A percentile compares a stretch with the other conserved stretches of the same genome.
These are phyloP conservation scores for Tenodera sinensis DNA, from an alignment of 2,888 invertebrate genomes.

Conservation along the genomic window DNA sequence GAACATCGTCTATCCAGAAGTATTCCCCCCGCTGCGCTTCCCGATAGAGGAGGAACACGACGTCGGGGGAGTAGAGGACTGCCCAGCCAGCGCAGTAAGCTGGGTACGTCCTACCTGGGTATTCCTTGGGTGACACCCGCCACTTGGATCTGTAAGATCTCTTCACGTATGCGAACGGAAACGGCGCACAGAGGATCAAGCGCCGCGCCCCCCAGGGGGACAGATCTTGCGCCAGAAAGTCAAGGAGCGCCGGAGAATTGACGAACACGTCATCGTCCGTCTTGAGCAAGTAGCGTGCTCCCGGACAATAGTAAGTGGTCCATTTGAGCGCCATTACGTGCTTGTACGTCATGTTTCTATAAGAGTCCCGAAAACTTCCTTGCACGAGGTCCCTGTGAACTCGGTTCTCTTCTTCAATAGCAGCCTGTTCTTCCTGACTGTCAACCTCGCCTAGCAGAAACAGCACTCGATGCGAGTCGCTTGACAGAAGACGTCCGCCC, in stretches of 20 bases:
- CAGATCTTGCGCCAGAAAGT: constrained; percentile 51
- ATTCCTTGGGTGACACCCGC: constrained; percentile 68
- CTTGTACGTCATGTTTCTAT: constrained; percentile 80
- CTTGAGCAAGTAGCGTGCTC: constrained; percentile 55
- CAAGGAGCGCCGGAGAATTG: constrained; percentile 44
- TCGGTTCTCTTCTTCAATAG: constrained; percentile 53
- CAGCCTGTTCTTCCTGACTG: constrained; percentile 41
- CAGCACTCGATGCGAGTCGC: constrained; percentile 42
- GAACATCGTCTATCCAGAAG: constrained; percentile 84
- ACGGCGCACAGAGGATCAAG: constrained; percentile 61
- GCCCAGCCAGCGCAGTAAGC: constrained; percentile 73
- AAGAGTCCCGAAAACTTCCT: constrained; percentile 72
- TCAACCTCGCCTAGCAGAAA: constrained; percentile 62
- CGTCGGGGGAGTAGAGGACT: constrained; percentile 63
- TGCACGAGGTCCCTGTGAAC: constrained; percentile 67
- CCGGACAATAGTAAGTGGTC: constrained; percentile 65
- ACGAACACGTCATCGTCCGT: constrained; percentile 51
- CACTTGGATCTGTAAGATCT: constrained; percentile 64
- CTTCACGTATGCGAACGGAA: constrained; percentile 51
- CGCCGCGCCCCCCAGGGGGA: constrained; percentile 55
- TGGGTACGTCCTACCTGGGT: constrained; percentile 61
- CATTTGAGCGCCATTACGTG: constrained; percentile 80
- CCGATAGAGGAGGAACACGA: constrained; percentile 53
- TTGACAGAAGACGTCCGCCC: constrained; percentile 47
- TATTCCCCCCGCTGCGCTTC: constrained; percentile 60